phyloP scores from a whole-genome alignment of 2,113 vertebrate species.

The Cardinalis cardinalis region DNA sequence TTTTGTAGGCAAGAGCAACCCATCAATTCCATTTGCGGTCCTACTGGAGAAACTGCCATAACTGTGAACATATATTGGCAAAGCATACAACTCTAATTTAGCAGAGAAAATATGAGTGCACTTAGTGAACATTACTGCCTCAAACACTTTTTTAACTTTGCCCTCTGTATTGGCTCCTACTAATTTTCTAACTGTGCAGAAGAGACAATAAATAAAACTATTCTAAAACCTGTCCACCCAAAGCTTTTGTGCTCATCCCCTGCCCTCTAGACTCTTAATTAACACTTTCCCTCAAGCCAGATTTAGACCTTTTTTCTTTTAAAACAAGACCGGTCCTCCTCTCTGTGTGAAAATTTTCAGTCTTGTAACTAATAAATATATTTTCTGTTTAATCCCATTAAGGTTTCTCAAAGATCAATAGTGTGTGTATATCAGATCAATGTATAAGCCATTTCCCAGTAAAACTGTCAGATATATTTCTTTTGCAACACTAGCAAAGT shows the following conservation, averaged over 20 bases:
- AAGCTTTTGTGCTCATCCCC: background rate
- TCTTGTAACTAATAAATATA: background rate
- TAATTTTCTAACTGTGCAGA: background rate
- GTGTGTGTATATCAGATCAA: background rate
- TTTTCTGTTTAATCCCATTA: conserved; percentile 1
- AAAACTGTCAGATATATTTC: background rate
- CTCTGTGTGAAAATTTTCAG: background rate
- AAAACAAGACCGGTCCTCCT: background rate
- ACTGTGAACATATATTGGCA: background rate
- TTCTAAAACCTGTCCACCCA: background rate
- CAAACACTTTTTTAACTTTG: background rate
- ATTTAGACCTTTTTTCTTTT: background rate
- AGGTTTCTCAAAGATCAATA: background rate
- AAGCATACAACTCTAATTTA: background rate
- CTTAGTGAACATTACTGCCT: background rate
- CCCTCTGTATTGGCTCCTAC: background rate
- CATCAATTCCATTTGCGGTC: background rate
- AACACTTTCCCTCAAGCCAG: background rate
- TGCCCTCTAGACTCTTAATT: background rate
- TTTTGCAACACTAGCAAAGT: background rate
- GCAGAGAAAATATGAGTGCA: background rate
- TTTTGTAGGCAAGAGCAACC: background rate
- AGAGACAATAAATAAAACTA: background rate
- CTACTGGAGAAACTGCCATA: background rate
- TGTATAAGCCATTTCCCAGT: background rate